phyloP scores from a whole-genome alignment of 2,797 vertebrate genomes.

The Zonotrichia albicollis region DNA sequence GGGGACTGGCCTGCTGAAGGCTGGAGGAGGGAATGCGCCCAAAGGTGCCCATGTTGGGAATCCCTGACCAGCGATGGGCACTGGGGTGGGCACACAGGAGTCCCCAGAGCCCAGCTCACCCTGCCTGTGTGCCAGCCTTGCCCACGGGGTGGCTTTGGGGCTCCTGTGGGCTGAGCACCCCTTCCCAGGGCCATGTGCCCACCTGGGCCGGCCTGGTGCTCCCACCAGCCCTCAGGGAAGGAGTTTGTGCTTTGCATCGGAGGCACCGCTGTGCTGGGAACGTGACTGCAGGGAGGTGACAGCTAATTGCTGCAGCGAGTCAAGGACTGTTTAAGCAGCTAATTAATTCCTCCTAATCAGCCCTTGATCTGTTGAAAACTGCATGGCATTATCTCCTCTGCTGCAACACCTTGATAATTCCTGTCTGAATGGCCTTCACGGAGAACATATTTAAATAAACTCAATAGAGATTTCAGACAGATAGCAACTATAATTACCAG shows the following conservation, averaged over 20 bases:
- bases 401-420: slow-evolving; percentile 70
- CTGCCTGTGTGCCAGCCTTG: neutral
- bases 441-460: slow-evolving; percentile 73
- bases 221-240: neutral
- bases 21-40: neutral
- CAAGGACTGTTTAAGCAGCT: slow-evolving; percentile 67
- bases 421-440: slow-evolving; percentile 55
- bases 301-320: slow-evolving; percentile 64
- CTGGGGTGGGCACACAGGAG: neutral
- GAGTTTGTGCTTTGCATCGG: neutral
- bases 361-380: slow-evolving; percentile 55
- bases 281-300: slow-evolving; percentile 15
- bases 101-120: neutral
- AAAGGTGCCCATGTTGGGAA: rapidly evolving
- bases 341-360: slow-evolving; percentile 75
- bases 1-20: neutral
- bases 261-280: neutral
- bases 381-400: slow-evolving; percentile 68
- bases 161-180: neutral
- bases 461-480: slow-evolving; percentile 72
- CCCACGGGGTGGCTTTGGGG: neutral
- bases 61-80: rapidly evolving
- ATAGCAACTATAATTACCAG: slow-evolving; percentile 71
- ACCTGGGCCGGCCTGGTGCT: neutral
- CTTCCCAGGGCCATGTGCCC: neutral